Evolutionary conservation across 2,888 invertebrate genomes (phyloP), one percentile per base, ranked within the genome.

Genomic region (Ischnus inquisitorius): DNA sequence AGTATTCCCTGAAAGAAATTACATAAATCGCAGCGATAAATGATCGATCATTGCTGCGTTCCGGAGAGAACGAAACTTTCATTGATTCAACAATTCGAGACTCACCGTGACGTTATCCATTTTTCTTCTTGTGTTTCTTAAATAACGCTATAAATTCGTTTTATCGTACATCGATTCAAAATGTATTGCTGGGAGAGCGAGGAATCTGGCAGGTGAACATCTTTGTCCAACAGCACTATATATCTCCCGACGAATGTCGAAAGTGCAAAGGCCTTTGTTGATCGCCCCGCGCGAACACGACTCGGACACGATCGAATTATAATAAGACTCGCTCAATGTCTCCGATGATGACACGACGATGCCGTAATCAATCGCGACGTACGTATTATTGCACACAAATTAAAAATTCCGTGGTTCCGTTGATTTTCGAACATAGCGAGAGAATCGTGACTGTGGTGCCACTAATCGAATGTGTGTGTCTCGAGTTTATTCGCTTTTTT

Each of bases 1-100:
- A 95, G 93, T 92, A 96, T 95, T 92, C 95, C 95, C 97, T 97
- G 14, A 65, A 51, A n/a, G n/a, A 22, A 62, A 64, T 68, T 1
- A 16, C 10, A 48, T 41, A 68, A 28, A 41, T 34, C 3, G 19
- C n/a, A 14, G 10, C 25, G 4, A 71, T 8, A 25, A 62, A 69
- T 12, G 28, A 75, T 12, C 10, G 12, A 75, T 39, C 69, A 25
- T n/a, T 39, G 54, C 16, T 39, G 62, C 28, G 62, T 51, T 39
- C n/a, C n/a, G 16, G 68, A 41, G 12, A 25, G 54, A 43, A 25
- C 34, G 54, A 41, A 6, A 16, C 0, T 25, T 28, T 8, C 14
- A n/a, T 14, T 16, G 28, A 19, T 28, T 16, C 8, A 8, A n/a
- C 19, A n/a, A 43, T 43, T 39, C 12, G 28, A 78, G 65, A 82